phyloP scores from a whole-genome alignment of 2,113 vertebrate genomes.

The Corvus hawaiiensis region DNA sequence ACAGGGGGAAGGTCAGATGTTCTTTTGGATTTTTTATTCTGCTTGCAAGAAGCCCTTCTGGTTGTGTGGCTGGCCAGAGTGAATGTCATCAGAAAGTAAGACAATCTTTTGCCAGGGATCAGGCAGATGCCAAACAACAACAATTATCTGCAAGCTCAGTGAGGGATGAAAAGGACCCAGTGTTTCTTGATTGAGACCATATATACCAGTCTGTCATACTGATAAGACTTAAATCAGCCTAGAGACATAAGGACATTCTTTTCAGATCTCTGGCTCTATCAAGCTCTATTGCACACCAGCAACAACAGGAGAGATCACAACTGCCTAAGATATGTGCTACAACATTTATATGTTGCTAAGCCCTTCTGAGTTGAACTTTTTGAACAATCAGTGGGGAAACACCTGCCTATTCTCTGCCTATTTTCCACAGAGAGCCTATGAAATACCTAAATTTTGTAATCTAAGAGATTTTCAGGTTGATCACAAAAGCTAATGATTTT shows the following conservation, averaged over 20 bases:
- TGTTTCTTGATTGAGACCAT: background rate
- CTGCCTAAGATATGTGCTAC: background rate
- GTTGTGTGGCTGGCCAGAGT: background rate
- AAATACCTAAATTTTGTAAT: background rate
- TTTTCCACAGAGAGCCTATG: background rate
- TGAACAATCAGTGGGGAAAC: background rate
- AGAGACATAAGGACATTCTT: background rate
- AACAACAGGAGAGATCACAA: background rate
- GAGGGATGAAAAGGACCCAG: background rate
- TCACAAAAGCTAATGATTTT: background rate
- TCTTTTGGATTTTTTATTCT: background rate
- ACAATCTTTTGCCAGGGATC: background rate
- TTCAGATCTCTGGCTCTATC: background rate
- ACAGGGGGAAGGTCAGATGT: background rate
- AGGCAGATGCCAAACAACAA: background rate
- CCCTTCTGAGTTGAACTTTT: background rate
- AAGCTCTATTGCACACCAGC: background rate
- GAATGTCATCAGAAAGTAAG: background rate
- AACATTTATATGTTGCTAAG: background rate
- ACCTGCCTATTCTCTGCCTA: background rate
- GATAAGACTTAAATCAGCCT: background rate
- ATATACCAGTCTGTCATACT: background rate
- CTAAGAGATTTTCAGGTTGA: background rate
- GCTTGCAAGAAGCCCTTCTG: background rate
- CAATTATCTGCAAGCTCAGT: background rate